These are phyloP conservation scores for Antitype chi DNA, from an alignment of 2,888 invertebrate genomes.

Conservation along the genomic window DNA sequence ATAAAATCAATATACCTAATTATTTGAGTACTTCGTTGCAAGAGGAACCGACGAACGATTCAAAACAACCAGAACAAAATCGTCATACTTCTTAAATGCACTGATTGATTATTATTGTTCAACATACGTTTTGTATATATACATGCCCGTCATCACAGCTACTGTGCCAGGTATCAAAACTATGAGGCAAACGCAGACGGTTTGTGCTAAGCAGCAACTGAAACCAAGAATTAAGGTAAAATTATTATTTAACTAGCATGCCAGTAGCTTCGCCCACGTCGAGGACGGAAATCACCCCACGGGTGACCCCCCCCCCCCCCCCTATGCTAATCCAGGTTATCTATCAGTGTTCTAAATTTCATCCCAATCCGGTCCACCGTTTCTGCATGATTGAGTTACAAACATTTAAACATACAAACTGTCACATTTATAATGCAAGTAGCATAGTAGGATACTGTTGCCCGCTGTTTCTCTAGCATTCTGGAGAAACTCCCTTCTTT, in stretches of 20 bases:
- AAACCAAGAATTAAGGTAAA: not conserved
- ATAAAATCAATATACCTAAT: not conserved
- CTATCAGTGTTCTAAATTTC: no score
- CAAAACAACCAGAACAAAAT: not conserved
- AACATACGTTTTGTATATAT: constrained; percentile 2
- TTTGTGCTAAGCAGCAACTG: constrained; percentile 9
- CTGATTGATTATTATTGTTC: no score
- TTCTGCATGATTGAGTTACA: no score
- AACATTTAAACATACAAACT: no score
- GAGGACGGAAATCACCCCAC: no score
- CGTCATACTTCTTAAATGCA: constrained; percentile 7
- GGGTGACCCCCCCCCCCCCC: no score
- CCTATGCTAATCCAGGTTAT: no score
- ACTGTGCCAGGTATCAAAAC: not conserved
- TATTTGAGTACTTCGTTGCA: not conserved
- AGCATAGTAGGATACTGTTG: no score
- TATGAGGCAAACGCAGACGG: not conserved
- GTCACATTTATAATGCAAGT: no score
- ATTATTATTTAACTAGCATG: not conserved
- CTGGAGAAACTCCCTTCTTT: not conserved
- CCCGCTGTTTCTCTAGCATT: not conserved
- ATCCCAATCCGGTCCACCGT: no score
- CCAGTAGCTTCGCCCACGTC: no score
- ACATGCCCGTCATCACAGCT: constrained; percentile 20
- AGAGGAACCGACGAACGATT: not conserved